Evolutionary conservation across 2,113 vertebrate genomes (phyloP), one percentile per base, ranked within the genome.

Genomic region (Struthio camelus): DNA sequence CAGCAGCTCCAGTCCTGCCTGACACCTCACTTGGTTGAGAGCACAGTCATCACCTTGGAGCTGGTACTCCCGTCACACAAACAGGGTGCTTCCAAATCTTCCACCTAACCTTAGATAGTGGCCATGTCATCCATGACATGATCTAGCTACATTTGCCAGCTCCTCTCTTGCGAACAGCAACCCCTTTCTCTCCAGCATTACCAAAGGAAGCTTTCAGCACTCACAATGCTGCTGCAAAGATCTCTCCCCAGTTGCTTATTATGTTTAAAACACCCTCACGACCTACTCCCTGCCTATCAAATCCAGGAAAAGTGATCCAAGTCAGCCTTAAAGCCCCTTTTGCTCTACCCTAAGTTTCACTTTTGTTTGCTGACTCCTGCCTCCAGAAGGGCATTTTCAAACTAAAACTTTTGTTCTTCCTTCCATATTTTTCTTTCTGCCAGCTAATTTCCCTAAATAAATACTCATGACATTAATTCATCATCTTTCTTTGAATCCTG

Each of bases 11-110:
- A 46, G 28, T 61, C 4, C 11, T 54, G 20, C 22, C 42, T 81
- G 34, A 24, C 0, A 0, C 10, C 4, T 80, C 9, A 11, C 0
- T 1, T 19, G 38, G 9, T 44, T 2, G 2, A 69, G 11, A 72
- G 34, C 13, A 80, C 17, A 2, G n/a, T 6, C 23, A 71, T 53
- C 50, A 93, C 12, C 16, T 7, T 5, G 1, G 40, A 93, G 23
- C 16, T 14, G 24, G 5, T 46, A 48, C 14, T 87, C n/a, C 48
- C 10, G 9, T 10, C 27, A 4, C 1, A 1, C 14, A 2, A 14
- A 13, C 36, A 59, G 18, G 51, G 11, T 7, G 51, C 28, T 65
- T 56, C 14, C 64, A 3, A 27, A 51, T 25, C 22, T 76, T 53
- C 20, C 66, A 85, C 4, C 4, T n/a, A 30, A 17, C 46, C 17